Conservation (phyloP, 1,140 invertebrate species). For the Lamellibrachia luymesi region DNA sequence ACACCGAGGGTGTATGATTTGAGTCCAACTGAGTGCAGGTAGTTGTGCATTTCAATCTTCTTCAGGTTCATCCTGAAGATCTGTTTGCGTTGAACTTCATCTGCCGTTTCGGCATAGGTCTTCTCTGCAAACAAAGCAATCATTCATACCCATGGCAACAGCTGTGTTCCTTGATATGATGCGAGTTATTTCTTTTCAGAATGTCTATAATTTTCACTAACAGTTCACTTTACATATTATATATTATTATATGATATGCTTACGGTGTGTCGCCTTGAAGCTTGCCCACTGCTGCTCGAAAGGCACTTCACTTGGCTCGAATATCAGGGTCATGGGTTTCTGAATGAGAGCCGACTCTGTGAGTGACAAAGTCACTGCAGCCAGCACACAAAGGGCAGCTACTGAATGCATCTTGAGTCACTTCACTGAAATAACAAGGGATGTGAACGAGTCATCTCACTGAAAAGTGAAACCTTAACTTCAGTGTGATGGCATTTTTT, state of each 20-base stretch:
- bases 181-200: not conserved
- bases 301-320: not conserved
- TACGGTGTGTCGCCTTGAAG: slow-evolving; percentile 16
- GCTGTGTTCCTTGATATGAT: not conserved
- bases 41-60: slow-evolving; percentile 27
- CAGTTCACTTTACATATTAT: not conserved
- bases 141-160: not conserved
- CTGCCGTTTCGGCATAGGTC: not conserved
- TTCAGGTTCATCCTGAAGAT: slow-evolving; percentile 25
- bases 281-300: slow-evolving; percentile 13
- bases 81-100: slow-evolving; percentile 20
- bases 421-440: not conserved
- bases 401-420: not conserved
- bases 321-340: not conserved
- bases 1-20: slow-evolving; percentile 20
- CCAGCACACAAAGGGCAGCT: not conserved
- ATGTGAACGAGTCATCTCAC: not conserved
- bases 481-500: not conserved
- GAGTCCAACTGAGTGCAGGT: slow-evolving; percentile 19
- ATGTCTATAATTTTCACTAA: not conserved
- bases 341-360: not conserved
- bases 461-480: not conserved
- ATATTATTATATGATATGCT: not conserved
- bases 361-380: not conserved
- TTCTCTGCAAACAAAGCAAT: slow-evolving; percentile 4